Percentiles rank a stretch among this genome's conserved stretches.
These are phyloP conservation scores for Drosophila lini DNA, from an alignment of 1,140 invertebrate genomes.

Conservation along the genomic window DNA sequence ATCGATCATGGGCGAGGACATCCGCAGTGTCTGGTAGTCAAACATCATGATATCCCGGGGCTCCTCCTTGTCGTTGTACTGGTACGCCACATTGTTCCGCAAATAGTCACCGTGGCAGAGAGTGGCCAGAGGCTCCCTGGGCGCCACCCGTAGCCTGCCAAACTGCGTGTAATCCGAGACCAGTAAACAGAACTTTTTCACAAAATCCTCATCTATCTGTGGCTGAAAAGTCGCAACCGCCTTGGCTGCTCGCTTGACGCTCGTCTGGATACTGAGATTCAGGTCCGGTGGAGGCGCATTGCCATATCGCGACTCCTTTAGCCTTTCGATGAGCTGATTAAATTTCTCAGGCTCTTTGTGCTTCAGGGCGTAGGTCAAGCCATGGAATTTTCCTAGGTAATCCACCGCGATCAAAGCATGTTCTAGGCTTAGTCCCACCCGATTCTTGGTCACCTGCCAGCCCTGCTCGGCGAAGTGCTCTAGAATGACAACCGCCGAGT, in stretches of 20 bases:
- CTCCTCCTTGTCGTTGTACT: conserved; percentile 41
- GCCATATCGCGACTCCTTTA: too few species aligned
- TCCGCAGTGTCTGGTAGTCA: conserved; percentile 78
- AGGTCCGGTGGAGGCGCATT: conserved; percentile 60
- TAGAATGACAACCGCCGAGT: conserved; percentile 54
- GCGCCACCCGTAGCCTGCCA: conserved; percentile 54
- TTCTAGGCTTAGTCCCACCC: too few species aligned
- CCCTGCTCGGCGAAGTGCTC: conserved; percentile 39
- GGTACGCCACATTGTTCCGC: conserved; percentile 79
- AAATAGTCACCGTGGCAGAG: conserved; percentile 81
- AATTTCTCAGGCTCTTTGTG: too few species aligned
- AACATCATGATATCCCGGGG: conserved; percentile 76
- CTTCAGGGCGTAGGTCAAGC: too few species aligned
- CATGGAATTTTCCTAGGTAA: too few species aligned
- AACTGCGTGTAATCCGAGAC: conserved; percentile 33
- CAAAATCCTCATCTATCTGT: conserved; percentile 59
- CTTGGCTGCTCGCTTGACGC: conserved; percentile 22
- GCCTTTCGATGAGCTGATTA: too few species aligned
- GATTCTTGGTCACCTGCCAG: too few species aligned
- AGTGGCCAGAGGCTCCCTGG: conserved; percentile 64
- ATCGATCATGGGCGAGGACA: conserved; percentile 77
- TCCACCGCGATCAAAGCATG: too few species aligned
- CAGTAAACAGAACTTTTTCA: conserved; percentile 38
- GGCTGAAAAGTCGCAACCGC: conserved; percentile 46
- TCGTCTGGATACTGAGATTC: conserved; percentile 44